phyloP scores from a whole-genome alignment of 2,113 vertebrate genomes.

The Menidia beryllina region DNA sequence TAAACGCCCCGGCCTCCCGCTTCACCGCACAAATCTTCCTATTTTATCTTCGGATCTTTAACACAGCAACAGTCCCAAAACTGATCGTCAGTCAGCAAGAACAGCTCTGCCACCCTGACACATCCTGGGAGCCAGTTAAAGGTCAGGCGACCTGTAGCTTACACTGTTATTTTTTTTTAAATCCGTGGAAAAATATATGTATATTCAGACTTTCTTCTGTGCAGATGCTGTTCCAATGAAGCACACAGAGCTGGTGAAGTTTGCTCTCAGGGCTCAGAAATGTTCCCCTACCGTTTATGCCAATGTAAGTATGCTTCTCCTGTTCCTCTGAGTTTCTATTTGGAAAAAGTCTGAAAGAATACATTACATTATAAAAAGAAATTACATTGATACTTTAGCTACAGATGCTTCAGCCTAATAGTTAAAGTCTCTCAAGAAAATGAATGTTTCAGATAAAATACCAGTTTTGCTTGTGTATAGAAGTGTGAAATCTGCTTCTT shows the following conservation, averaged over 20 bases:
- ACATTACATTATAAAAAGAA: neutral
- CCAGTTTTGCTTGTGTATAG: no score
- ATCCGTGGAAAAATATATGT: no score
- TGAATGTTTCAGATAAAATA: no score
- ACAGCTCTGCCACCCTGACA: conserved; percentile 28
- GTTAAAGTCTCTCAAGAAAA: no score
- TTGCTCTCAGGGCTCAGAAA: conserved; percentile 67
- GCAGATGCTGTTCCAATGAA: conserved; percentile 60
- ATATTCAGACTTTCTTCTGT: neutral
- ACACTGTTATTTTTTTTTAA: neutral
- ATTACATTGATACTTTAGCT: no score
- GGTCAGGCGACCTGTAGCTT: conserved; percentile 44
- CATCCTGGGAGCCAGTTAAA: conserved; percentile 65
- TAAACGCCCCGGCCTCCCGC: conserved; percentile 40
- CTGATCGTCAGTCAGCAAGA: neutral
- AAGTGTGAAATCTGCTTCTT: no score
- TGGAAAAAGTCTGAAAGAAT: neutral
- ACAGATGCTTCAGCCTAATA: no score
- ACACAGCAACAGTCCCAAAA: conserved; percentile 62
- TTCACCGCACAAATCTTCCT: conserved; percentile 63
- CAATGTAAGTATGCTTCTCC: conserved; percentile 65
- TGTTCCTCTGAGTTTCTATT: neutral
- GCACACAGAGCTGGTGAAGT: conserved; percentile 67
- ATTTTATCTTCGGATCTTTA: conserved; percentile 73
- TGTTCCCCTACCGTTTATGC: conserved; percentile 51